Conservation (phyloP, 2,888 invertebrate genomes). For the Lasioglossum marginatum region DNA sequence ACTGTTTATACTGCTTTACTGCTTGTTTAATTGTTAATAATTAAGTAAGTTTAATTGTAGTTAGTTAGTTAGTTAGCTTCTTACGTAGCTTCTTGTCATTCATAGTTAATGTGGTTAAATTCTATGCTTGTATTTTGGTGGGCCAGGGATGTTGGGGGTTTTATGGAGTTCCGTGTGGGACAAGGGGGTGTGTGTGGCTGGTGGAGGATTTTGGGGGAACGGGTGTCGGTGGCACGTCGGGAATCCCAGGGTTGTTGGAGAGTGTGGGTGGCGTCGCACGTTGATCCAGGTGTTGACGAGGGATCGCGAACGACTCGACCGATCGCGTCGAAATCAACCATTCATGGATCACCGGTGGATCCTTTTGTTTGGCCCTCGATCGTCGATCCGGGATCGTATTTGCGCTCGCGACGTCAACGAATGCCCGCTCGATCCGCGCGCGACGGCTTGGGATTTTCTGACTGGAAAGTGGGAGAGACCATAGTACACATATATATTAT, state of each 20-base stretch:
- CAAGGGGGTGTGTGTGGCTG: neutral
- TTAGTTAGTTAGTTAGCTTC: slow-evolving; percentile 81
- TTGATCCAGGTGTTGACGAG: slow-evolving; percentile 50
- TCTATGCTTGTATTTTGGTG: slow-evolving; percentile 81
- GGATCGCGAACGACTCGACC: slow-evolving; percentile 39
- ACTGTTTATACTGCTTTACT: slow-evolving; percentile 85
- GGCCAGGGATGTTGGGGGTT: slow-evolving; percentile 29
- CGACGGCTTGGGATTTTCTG: slow-evolving; percentile 74
- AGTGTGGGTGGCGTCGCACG: slow-evolving; percentile 55
- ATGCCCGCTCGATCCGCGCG: slow-evolving; percentile 61
- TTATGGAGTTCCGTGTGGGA: neutral
- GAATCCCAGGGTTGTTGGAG: slow-evolving; percentile 48
- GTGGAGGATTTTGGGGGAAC: neutral
- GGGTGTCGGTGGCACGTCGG: slow-evolving; percentile 29
- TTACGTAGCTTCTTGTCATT: slow-evolving; percentile 82
- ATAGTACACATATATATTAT: slow-evolving; percentile 85
- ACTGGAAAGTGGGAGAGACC: slow-evolving; percentile 84
- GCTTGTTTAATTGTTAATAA: slow-evolving; percentile 84
- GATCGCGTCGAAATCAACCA: slow-evolving; percentile 26
- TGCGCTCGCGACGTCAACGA: slow-evolving; percentile 60
- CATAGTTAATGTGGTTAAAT: slow-evolving; percentile 84
- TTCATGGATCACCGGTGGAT: neutral
- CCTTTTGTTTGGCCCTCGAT: neutral
- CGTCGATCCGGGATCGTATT: slow-evolving; percentile 14
- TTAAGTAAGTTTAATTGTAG: slow-evolving; percentile 85